These are phyloP conservation scores for Hyla sarda DNA, from an alignment of 2,113 vertebrate genomes.

Conservation along the genomic window DNA sequence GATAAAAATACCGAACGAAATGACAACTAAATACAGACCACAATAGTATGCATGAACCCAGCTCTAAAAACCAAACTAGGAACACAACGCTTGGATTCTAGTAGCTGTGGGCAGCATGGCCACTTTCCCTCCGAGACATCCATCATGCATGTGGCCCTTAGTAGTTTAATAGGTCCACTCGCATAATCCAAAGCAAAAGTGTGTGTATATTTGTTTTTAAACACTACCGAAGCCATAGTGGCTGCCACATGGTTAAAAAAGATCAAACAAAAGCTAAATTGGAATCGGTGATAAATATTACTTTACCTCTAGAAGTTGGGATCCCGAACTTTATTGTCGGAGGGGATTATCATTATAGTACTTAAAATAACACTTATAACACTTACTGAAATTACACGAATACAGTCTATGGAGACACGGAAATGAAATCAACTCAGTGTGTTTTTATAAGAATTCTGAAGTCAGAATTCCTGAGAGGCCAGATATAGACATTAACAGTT, in stretches of 20 bases:
- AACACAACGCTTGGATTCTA: too few relatives aligned
- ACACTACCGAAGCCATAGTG: not conserved
- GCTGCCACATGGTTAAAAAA: not conserved
- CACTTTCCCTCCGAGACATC: too few relatives aligned
- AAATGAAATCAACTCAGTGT: constrained; percentile 84
- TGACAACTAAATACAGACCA: too few relatives aligned
- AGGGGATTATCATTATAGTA: constrained; percentile 85
- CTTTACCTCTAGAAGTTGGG: constrained; percentile 86
- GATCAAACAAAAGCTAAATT: constrained; percentile 69
- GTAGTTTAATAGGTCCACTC: too few relatives aligned
- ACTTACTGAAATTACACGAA: constrained; percentile 87
- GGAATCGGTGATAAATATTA: constrained; percentile 85
- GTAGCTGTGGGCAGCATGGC: too few relatives aligned
- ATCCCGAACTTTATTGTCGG: constrained; percentile 86
- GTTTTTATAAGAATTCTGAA: constrained; percentile 85
- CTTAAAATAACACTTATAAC: constrained; percentile 92
- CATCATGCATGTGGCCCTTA: too few relatives aligned
- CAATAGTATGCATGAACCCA: too few relatives aligned
- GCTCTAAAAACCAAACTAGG: too few relatives aligned
- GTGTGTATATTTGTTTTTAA: not conserved
- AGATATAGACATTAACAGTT: constrained; percentile 82
- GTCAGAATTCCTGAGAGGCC: constrained; percentile 79
- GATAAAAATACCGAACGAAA: too few relatives aligned
- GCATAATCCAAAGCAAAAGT: too few relatives aligned
- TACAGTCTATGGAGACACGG: constrained; percentile 78